Conservation (phyloP, 2,888 invertebrate genomes). For the Napeogenes inachia region DNA sequence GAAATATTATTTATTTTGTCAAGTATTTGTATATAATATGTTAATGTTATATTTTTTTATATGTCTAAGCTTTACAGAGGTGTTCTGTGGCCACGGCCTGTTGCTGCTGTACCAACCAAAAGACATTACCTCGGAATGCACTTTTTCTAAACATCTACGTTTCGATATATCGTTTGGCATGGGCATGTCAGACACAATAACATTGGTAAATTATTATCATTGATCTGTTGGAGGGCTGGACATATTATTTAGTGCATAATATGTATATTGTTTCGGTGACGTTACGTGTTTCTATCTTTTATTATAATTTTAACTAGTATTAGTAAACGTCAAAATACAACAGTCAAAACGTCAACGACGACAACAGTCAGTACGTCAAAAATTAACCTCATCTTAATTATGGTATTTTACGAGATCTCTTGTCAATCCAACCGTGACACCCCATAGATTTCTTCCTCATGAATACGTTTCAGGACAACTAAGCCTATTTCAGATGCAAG, state of each 20-base stretch:
- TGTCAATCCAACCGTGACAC: no score
- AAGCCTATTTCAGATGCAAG: no score
- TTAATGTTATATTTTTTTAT: background rate
- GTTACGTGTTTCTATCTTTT: background rate
- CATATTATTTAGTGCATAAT: background rate
- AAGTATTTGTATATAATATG: background rate
- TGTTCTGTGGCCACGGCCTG: constrained; percentile 39
- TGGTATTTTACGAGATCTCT: no score
- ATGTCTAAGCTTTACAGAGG: background rate
- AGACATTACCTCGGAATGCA: constrained; percentile 56
- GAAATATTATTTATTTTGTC: background rate
- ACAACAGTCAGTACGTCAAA: no score
- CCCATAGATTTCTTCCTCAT: no score
- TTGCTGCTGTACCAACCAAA: constrained; percentile 55
- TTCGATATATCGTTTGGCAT: constrained; percentile 64
- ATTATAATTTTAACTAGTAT: no score
- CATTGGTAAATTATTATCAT: constrained; percentile 45
- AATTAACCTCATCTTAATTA: no score
- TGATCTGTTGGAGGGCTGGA: background rate
- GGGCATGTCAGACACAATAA: constrained; percentile 69
- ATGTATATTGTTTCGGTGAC: no score
- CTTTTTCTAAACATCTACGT: constrained; percentile 48
- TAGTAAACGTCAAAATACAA: no score
- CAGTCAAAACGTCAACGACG: no score
- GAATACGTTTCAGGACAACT: no score